Conservation (phyloP, 1,140 invertebrate species). For the Drosophila melanogaster region Release_6_plus_ISO1_MT NT_037436.4:894001-894500, state of each 20-base stretch:
- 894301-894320: conserved; percentile 67
- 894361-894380: conserved; percentile 59
- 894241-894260: conserved; percentile 67
- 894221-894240: conserved; percentile 60
- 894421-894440: conserved; percentile 55
- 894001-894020: conserved; percentile 75
- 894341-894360: conserved; percentile 60
- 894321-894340: conserved; percentile 74
- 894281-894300: conserved; percentile 37
- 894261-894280: conserved; percentile 16
- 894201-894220: conserved; percentile 33
- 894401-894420: conserved; percentile 2
- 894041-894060: conserved; percentile 74
- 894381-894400: conserved; percentile 51
- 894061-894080: conserved; percentile 75
- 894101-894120: conserved; percentile 50
- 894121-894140: conserved; percentile 58
- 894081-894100: conserved; percentile 31
- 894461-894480: conserved; percentile 21
- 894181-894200: conserved; percentile 65
- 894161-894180: conserved; percentile 72
- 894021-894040: conserved; percentile 66
- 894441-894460: conserved; percentile 65
- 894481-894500: conserved; percentile 22
- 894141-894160: conserved; percentile 66